Conservation (phyloP, 2,113 vertebrate species). For the Heteronetta atricapilla region DNA sequence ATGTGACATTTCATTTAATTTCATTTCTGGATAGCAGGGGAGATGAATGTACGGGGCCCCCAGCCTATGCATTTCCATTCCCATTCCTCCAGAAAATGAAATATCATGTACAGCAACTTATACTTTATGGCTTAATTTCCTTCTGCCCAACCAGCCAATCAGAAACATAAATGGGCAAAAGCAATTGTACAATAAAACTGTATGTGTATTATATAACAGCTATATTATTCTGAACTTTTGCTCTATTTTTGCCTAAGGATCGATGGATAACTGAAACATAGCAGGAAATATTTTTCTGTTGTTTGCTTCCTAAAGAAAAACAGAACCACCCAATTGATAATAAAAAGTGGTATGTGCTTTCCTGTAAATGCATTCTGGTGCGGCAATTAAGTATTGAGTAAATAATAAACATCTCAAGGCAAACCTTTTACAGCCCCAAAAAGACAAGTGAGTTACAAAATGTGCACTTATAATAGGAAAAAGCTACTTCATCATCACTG, state of each 20-base stretch:
- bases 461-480: not conserved
- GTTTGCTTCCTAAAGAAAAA: conserved; percentile 24
- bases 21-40: conserved; percentile 22
- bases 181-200: conserved; percentile 6
- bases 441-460: conserved; percentile 55
- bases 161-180: conserved; percentile 57
- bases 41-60: conserved; percentile 21
- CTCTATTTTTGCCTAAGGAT: conserved; percentile 52
- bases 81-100: conserved; percentile 56
- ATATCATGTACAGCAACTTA: conserved; percentile 41
- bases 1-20: conserved; percentile 58
- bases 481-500: not conserved
- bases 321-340: conserved; percentile 31
- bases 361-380: not conserved
- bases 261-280: conserved; percentile 37
- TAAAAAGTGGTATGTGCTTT: conserved; percentile 27
- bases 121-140: conserved; percentile 73
- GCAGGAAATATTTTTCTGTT: conserved; percentile 45
- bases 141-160: conserved; percentile 29
- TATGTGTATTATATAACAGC: conserved; percentile 26
- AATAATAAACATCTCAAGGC: conserved; percentile 60
- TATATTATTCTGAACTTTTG: conserved; percentile 43
- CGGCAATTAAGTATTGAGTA: conserved; percentile 52
- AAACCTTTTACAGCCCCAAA: conserved; percentile 60
- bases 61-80: not conserved